phyloP scores from a whole-genome alignment of 2,888 invertebrate genomes.

The Petrolisthes manimaculis region DNA sequence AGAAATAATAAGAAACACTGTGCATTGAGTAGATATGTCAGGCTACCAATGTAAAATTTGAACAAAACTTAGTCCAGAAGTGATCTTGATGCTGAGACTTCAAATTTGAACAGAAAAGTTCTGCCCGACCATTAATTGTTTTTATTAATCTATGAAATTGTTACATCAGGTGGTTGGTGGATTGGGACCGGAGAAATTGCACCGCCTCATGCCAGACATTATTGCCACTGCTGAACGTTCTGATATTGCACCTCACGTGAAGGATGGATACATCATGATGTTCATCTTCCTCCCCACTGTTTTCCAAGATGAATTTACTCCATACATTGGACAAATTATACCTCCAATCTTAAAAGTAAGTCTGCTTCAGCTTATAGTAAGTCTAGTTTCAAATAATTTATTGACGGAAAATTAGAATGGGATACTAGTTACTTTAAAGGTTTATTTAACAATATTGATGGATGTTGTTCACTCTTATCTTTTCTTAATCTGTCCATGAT shows the following conservation, averaged over 20 bases:
- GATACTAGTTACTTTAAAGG: slow-evolving; percentile 2
- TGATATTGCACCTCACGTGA: slow-evolving; percentile 95
- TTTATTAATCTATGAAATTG: not conserved
- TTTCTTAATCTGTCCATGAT: too few relatives aligned
- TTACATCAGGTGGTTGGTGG: slow-evolving; percentile 85
- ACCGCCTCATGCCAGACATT: slow-evolving; percentile 97
- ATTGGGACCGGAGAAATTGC: slow-evolving; percentile 92
- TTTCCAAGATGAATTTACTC: slow-evolving; percentile 94
- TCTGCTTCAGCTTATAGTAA: not conserved
- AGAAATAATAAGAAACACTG: too few relatives aligned
- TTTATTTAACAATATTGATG: slow-evolving; percentile 22
- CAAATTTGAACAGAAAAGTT: too few relatives aligned
- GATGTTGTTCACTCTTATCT: too few relatives aligned
- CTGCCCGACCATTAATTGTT: not conserved
- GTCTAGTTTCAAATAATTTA: not conserved
- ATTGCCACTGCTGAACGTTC: slow-evolving; percentile 92
- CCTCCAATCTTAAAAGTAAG: slow-evolving; percentile 89
- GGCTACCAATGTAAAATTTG: too few relatives aligned
- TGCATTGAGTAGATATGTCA: too few relatives aligned
- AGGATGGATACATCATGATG: slow-evolving; percentile 99
- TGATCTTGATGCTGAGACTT: too few relatives aligned
- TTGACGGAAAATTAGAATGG: not conserved
- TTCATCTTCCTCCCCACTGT: slow-evolving; percentile 99
- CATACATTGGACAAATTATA: slow-evolving; percentile 96
- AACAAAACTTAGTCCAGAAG: too few relatives aligned